Evolutionary conservation across 2,113 vertebrate species (phyloP), one percentile per base, ranked within the genome.

Genomic region (Mus spicilegus): DNA sequence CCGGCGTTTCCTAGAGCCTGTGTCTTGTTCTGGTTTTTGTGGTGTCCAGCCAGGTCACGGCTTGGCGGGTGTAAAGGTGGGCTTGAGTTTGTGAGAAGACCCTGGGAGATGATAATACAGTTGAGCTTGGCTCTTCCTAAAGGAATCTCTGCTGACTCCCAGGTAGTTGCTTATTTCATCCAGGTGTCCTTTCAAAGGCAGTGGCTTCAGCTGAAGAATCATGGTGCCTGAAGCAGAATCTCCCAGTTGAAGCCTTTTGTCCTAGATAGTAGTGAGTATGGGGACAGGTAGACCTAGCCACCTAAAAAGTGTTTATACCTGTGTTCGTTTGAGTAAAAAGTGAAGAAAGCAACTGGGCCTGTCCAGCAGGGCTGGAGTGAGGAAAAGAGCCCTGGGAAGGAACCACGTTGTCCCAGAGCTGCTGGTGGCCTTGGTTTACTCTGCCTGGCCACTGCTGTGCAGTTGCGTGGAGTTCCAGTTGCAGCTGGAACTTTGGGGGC

Each of bases 81-180:
- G 26, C 42, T 19, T 5, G 36, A 46, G 49, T 28, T 30, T 2
- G 0, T 1, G 11, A 11, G 26, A 33, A 0, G 20, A 3, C 6
- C 65, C 61, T 36, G 16, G 51, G 33, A 46, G 17, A 49, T 2
- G 1, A 36, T 1, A 2, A 46, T 1, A 2, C 75, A 54, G 20
- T 49, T 54, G 77, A 46, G 42, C 1, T 46, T 4, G 54, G 46
- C 4, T 16, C 33, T 81, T 26, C 63, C 46, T n/a, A 33, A 61
- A 9, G 33, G 13, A 56, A 22, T 26, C 42, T 54, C 17, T 0
- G 82, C 49, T 42, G 10, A 75, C 6, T 49, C 19, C 42, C 2
- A 26, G 22, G 6, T 0, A 0, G 84, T 6, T 2, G 2, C 6
- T 5, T 30, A 11, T n/a, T 17, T 54, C 11, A 1, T 33, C 26